A percentile compares a stretch with the other conserved stretches of the same genome.
These are phyloP conservation scores for Melanophora roralis DNA, from an alignment of 2,888 invertebrate genomes.

Conservation along the genomic window DNA sequence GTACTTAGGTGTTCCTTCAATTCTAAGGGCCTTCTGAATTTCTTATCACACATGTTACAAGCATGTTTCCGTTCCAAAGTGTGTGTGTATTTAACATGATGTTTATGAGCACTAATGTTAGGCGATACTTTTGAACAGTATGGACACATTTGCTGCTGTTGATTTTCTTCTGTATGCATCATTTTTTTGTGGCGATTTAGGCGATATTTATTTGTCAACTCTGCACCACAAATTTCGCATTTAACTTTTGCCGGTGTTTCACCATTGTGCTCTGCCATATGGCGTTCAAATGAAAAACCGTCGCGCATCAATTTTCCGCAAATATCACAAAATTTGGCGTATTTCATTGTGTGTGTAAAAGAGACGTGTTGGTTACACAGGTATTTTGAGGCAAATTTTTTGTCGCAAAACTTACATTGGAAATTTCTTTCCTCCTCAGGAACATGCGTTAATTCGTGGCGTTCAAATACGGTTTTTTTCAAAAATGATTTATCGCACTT, in stretches of 20 bases:
- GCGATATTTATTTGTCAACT: slow-evolving; percentile 71
- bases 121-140: slow-evolving; percentile 72
- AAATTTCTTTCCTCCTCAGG: slow-evolving; percentile 72
- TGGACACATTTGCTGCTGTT: slow-evolving; percentile 70
- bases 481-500: slow-evolving; percentile 44
- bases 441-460: slow-evolving; percentile 73
- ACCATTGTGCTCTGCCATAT: slow-evolving; percentile 72
- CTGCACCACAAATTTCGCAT: slow-evolving; percentile 72
- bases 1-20: slow-evolving; percentile 48
- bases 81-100: slow-evolving; percentile 72
- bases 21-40: slow-evolving; percentile 70
- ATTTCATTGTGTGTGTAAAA: slow-evolving; percentile 71
- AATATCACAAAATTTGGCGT: slow-evolving; percentile 74
- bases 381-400: slow-evolving; percentile 71
- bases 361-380: slow-evolving; percentile 70
- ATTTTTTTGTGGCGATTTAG: slow-evolving; percentile 73
- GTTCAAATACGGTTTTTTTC: slow-evolving; percentile 65
- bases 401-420: slow-evolving; percentile 69
- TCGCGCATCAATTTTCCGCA: slow-evolving; percentile 74
- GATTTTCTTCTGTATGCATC: slow-evolving; percentile 70
- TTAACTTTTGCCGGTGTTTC: slow-evolving; percentile 67
- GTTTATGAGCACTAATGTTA: slow-evolving; percentile 69
- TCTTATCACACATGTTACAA: slow-evolving; percentile 74
- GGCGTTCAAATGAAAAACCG: slow-evolving; percentile 69
- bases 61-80: slow-evolving; percentile 70